Percentiles rank a stretch among this genome's conserved stretches.
Conservation (phyloP, 2,797 vertebrate species). For the Ciconia nigra region DNA sequence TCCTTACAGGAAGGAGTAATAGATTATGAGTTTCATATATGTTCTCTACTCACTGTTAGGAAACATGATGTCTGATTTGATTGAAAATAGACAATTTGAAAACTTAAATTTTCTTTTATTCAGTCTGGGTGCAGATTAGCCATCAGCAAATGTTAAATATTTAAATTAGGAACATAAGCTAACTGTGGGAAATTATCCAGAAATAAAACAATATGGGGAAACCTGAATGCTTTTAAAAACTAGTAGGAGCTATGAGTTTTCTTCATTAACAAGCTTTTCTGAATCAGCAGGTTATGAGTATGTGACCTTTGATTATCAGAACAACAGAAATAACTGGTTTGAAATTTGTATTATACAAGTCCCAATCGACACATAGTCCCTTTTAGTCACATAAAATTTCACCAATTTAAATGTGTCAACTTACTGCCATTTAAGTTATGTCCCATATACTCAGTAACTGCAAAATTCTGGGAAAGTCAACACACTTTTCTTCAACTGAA, state of each 20-base stretch:
- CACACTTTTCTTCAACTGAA: neutral
- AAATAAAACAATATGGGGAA: neutral
- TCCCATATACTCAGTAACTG: neutral
- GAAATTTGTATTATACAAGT: neutral
- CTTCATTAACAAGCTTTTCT: neutral
- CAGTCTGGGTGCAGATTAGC: neutral
- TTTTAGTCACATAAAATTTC: neutral
- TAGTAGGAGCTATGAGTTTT: neutral
- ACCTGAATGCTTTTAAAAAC: neutral
- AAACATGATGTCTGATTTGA: neutral
- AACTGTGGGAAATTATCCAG: neutral
- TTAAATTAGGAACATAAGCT: neutral
- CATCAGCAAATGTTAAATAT: neutral
- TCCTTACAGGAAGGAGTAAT: neutral
- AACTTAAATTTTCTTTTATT: neutral
- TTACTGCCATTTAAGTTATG: neutral
- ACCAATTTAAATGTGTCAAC: neutral
- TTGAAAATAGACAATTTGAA: neutral
- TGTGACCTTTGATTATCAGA: neutral
- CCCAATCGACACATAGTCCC: neutral
- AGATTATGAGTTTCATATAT: neutral
- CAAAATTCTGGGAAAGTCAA: neutral
- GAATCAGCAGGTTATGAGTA: neutral
- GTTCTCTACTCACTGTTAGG: neutral
- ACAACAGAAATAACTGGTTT: neutral